These are phyloP conservation scores for Melanotaenia pygmaea DNA, from an alignment of 2,797 vertebrate species.

Conservation along the genomic window DNA sequence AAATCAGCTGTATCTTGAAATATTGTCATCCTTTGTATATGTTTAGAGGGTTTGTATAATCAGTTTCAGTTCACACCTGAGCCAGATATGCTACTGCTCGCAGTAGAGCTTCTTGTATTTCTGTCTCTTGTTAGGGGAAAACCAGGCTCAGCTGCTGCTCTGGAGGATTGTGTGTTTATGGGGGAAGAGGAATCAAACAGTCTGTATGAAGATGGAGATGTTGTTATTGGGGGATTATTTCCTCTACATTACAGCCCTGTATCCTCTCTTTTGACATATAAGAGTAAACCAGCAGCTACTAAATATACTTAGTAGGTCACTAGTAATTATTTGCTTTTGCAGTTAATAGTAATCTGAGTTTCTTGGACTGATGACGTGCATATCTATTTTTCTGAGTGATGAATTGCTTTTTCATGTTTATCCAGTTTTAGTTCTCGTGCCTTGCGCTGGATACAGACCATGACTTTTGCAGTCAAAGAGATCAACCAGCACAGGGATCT, in stretches of 20 bases:
- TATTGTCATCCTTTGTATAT: constrained; percentile 2
- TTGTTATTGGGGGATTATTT: constrained; percentile 79
- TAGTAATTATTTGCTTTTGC: neutral
- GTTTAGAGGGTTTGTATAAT: neutral
- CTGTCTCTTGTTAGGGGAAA: constrained; percentile 34
- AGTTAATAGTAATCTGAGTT: neutral
- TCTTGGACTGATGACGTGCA: neutral
- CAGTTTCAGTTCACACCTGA: neutral
- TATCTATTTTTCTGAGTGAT: neutral
- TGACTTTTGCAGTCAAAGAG: constrained; percentile 79
- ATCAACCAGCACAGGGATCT: constrained; percentile 75
- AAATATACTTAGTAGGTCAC: constrained; percentile 74
- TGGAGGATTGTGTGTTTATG: constrained; percentile 63
- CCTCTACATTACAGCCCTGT: constrained; percentile 76
- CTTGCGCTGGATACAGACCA: constrained; percentile 79
- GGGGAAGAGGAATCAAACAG: constrained; percentile 68
- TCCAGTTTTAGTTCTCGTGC: constrained; percentile 76
- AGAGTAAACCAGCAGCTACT: constrained; percentile 59
- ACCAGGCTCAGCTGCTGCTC: constrained; percentile 17
- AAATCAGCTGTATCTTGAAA: constrained; percentile 19
- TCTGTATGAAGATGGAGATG: constrained; percentile 76
- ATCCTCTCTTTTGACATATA: constrained; percentile 55
- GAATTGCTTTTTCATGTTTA: constrained; percentile 18
- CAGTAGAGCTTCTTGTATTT: constrained; percentile 27
- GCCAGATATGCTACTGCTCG: constrained; percentile 42